Evolutionary conservation across 2,888 invertebrate genomes (phyloP), one percentile per base, ranked within the genome.

Genomic region (Cheilosia variabilis): DNA sequence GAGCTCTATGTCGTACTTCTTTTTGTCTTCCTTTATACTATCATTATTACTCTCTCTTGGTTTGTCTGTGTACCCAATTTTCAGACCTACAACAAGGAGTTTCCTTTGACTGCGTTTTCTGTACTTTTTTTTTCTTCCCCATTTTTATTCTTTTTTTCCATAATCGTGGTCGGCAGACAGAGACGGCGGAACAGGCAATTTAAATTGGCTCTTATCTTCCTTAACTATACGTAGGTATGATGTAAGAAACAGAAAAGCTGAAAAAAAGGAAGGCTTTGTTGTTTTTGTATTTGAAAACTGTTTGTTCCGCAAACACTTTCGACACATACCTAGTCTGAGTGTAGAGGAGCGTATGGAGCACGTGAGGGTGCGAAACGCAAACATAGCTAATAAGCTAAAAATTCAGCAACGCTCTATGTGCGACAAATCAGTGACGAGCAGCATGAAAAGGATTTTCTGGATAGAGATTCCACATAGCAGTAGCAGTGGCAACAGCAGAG

Each of bases 281-380:
- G 58, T n/a, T 68, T 81, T 37, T 57, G 13, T 63, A 34, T 65
- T 66, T 68, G n/a, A 43, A 80, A 73, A 73, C 63, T 81, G 65
- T 81, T 76, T 81, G 68, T 50, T 76, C 52, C 57, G 63, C 65
- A 76, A 81, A 76, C 76, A 81, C 34, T 24, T 37, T 22, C 24
- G 10, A n/a, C 37, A 34, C 34, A 19, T 43, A 66, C n/a, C n/a
- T 43, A 66, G 75, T 66, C 13, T 41, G 50, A 15, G 57, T 65
- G 79, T 65, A 50, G 52, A 65, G 24, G 24, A 60, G 69, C 62
- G 34, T 17, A 34, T 24, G 47, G 17, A 10, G 50, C n/a, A 19
- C 7, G 58, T 57, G 50, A 75, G 75, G 45, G 81, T 76, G 81
- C n/a, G 75, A 76, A 76, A 65, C 6, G 45, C 45, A 81, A 76